Conservation (phyloP, 2,888 invertebrate genomes). For the Nemotelus pantherinus region DNA sequence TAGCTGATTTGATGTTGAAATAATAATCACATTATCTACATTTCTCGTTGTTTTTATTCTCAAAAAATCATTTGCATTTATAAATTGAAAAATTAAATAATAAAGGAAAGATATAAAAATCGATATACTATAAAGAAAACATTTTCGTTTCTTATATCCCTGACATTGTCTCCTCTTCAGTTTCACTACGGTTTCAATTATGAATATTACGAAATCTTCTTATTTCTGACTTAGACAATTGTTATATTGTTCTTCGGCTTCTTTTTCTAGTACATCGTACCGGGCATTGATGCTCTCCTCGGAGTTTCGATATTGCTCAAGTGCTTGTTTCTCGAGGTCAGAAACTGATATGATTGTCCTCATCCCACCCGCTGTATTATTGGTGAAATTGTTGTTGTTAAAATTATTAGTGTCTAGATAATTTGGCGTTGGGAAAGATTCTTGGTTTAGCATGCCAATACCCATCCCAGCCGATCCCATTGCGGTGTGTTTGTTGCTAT, state of each 20-base stretch:
- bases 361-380: background rate
- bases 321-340: conserved; percentile 48
- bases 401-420: background rate
- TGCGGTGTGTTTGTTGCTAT: background rate
- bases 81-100: conserved; percentile 18
- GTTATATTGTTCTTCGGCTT: conserved; percentile 49
- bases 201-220: background rate
- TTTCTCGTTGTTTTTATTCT: background rate
- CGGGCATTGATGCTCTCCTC: conserved; percentile 47
- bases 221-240: conserved; percentile 34
- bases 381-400: background rate
- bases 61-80: conserved; percentile 16
- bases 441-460: background rate
- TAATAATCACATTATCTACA: background rate
- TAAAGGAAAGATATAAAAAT: conserved; percentile 1
- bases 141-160: background rate
- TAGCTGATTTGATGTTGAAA: too few relatives aligned
- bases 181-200: background rate
- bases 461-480: background rate
- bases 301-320: conserved; percentile 49
- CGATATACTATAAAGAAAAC: conserved; percentile 15
- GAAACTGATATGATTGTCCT: conserved; percentile 47
- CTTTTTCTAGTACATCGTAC: conserved; percentile 48
- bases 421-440: background rate
- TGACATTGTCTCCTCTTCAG: background rate